Conservation (phyloP, 2,888 invertebrate genomes). For the Kryphioiulus occultus region DNA sequence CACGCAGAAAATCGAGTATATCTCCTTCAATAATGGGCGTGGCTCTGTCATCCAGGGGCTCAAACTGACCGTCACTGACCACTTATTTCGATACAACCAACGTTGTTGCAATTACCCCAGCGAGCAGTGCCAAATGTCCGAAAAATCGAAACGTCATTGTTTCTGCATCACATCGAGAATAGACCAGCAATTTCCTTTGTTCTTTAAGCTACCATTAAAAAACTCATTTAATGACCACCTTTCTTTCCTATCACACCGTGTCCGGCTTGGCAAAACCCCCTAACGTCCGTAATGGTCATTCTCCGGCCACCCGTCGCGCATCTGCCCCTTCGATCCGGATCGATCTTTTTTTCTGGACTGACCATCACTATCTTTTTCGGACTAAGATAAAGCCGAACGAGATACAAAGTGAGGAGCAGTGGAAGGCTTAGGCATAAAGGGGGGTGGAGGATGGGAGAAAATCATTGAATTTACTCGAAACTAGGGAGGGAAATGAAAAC, state of each 20-base stretch:
- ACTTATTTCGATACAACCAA: neutral
- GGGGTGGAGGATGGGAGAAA: neutral
- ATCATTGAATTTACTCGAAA: conserved; percentile 23
- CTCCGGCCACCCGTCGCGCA: neutral
- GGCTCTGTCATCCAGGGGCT: neutral
- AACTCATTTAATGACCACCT: conserved; percentile 12
- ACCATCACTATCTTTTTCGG: conserved; percentile 17
- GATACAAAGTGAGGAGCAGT: conserved; percentile 2
- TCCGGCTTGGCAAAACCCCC: neutral
- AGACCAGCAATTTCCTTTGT: neutral
- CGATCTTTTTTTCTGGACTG: conserved; percentile 12
- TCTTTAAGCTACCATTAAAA: neutral
- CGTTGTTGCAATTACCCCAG: neutral
- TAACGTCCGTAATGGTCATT: neutral
- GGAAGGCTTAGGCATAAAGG: neutral
- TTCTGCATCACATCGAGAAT: neutral
- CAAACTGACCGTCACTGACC: conserved; percentile 12
- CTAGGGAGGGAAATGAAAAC: neutral
- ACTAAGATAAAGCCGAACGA: neutral
- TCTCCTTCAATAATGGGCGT: too few relatives aligned
- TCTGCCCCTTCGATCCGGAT: neutral
- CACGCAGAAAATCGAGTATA: too few relatives aligned
- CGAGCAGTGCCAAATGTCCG: neutral
- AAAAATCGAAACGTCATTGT: neutral
- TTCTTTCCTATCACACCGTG: neutral